These are phyloP conservation scores for Siphlonurus alternatus DNA, from an alignment of 2,888 invertebrate genomes.

Conservation along the genomic window DNA sequence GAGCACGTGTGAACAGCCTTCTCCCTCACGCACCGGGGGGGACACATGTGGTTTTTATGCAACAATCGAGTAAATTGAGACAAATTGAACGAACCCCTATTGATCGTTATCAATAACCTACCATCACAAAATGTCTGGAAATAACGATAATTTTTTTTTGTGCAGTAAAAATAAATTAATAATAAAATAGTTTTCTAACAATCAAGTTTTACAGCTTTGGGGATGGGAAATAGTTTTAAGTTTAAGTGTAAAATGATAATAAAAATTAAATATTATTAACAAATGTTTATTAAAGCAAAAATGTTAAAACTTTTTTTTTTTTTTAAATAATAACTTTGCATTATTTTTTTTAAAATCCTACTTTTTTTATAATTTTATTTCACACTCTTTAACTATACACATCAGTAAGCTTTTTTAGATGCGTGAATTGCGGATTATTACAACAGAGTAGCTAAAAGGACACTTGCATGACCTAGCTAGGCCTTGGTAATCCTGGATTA, in stretches of 20 bases:
- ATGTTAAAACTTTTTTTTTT: neutral
- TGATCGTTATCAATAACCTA: neutral
- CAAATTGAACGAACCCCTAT: neutral
- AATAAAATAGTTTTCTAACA: no score
- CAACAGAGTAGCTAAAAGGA: neutral
- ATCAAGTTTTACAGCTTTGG: no score
- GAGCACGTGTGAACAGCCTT: no score
- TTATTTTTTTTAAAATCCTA: neutral
- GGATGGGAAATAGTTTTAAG: no score
- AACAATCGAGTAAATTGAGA: neutral
- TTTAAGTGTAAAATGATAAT: no score
- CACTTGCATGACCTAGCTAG: neutral
- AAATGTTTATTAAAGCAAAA: no score
- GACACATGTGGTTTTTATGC: no score
- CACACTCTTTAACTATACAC: neutral
- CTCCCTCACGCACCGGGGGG: no score
- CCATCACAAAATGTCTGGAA: no score
- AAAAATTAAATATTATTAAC: no score
- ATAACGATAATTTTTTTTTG: no score
- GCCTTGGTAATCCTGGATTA: neutral
- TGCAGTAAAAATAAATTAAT: no score
- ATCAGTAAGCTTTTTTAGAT: neutral
- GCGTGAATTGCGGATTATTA: neutral
- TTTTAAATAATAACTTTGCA: neutral
- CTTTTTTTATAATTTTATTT: neutral